Evolutionary conservation across 1,140 invertebrate species (phyloP).

Genomic region (Zaprionus gabonicus): DNA sequence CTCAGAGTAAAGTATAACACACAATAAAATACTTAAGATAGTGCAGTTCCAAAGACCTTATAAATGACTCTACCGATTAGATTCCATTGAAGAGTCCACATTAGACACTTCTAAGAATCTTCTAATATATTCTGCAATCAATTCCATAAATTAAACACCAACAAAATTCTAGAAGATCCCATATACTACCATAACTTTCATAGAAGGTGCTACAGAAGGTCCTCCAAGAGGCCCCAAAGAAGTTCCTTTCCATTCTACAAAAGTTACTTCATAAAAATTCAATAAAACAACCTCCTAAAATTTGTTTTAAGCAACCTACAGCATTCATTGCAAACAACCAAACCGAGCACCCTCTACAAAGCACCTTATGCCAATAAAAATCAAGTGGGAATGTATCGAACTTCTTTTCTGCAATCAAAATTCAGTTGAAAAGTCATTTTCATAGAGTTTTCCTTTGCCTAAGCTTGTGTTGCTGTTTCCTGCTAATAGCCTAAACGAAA

Average conservation of each 20-base stretch:
- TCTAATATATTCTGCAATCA: neutral
- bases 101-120: neutral
- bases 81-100: neutral
- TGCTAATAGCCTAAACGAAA: slow-evolving; percentile 33
- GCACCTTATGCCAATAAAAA: neutral
- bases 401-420: neutral
- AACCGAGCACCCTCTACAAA: neutral
- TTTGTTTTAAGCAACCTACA: neutral
- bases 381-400: neutral
- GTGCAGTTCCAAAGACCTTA: neutral
- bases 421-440: slow-evolving; percentile 13
- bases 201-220: neutral
- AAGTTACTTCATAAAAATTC: neutral
- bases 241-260: neutral
- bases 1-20: neutral
- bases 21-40: neutral
- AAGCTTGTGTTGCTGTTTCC: neutral
- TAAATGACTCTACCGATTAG: neutral
- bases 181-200: no score
- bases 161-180: neutral
- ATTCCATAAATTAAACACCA: neutral
- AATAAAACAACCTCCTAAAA: neutral
- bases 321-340: no score
- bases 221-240: neutral
- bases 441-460: neutral